Percentiles rank a stretch among this genome's conserved stretches.
phyloP scores from a whole-genome alignment of 2,797 vertebrate genomes.

The Hyperoplus immaculatus region DNA sequence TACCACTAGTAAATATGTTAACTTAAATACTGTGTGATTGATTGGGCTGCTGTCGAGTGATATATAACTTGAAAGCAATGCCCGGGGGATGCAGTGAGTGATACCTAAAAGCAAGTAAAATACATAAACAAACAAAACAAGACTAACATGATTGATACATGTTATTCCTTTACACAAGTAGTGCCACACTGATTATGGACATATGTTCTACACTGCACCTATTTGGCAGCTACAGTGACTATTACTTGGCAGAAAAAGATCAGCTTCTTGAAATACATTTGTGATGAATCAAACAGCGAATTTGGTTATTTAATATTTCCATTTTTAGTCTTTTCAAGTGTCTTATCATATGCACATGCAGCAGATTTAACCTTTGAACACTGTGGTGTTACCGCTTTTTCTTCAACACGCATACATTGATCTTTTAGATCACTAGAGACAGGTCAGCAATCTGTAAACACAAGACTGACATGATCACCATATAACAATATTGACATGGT shows the following conservation, averaged over 20 bases:
- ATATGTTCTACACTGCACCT: background rate
- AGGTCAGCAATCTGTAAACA: background rate
- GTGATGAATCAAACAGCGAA: background rate
- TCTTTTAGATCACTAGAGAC: background rate
- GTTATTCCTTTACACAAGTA: background rate
- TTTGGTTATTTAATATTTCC: background rate
- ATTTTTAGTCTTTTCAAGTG: background rate
- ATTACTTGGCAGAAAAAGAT: background rate
- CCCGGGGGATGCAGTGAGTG: background rate
- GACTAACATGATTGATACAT: background rate
- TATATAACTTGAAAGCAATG: background rate
- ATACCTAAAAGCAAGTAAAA: background rate
- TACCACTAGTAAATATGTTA: slow-evolving; percentile 42
- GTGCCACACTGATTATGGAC: background rate
- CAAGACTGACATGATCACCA: background rate
- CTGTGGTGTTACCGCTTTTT: background rate
- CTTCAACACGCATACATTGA: background rate
- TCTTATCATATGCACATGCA: too few relatives aligned
- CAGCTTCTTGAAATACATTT: background rate
- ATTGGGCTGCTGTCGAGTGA: slow-evolving; percentile 17
- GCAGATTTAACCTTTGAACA: background rate
- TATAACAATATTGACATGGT: slow-evolving; percentile 5
- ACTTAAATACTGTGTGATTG: slow-evolving; percentile 42
- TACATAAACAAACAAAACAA: background rate
- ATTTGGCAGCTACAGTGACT: background rate